phyloP scores from a whole-genome alignment of 2,797 vertebrate genomes.

The Epinephelus coioides region DNA sequence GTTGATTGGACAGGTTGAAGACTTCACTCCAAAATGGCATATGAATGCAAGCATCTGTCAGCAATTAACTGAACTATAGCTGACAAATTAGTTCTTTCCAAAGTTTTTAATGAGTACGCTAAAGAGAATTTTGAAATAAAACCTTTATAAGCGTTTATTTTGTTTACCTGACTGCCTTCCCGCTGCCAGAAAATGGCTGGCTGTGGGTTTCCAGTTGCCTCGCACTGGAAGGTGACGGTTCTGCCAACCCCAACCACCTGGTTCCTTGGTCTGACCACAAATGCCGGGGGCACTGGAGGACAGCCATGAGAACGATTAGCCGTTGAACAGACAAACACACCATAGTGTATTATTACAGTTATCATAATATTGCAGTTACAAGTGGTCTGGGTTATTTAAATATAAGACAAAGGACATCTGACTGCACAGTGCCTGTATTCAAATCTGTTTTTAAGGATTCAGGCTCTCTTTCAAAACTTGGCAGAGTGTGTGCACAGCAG shows the following conservation, averaged over 20 bases:
- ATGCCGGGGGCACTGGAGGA: slow-evolving; percentile 93
- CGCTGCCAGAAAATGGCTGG: slow-evolving; percentile 99
- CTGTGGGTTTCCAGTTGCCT: slow-evolving; percentile 97
- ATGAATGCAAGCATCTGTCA: slow-evolving; percentile 3
- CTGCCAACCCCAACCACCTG: slow-evolving; percentile 96
- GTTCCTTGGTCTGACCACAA: slow-evolving; percentile 96
- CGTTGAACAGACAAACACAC: slow-evolving; percentile 46
- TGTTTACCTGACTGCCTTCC: slow-evolving; percentile 97
- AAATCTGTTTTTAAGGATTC: slow-evolving; percentile 12
- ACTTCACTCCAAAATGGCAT: slow-evolving; percentile 9
- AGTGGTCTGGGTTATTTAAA: slow-evolving; percentile 41
- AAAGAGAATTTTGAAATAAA: slow-evolving; percentile 3
- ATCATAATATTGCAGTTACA: slow-evolving; percentile 34
- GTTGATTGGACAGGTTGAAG: background rate
- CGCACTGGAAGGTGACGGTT: slow-evolving; percentile 98
- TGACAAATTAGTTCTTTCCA: slow-evolving; percentile 2
- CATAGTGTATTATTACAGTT: slow-evolving; percentile 31
- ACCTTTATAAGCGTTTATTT: slow-evolving; percentile 10
- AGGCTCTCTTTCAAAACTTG: slow-evolving; percentile 36
- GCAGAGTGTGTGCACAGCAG: slow-evolving; percentile 26
- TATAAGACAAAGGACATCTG: slow-evolving; percentile 32
- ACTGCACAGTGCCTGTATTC: slow-evolving; percentile 19
- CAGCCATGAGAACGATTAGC: slow-evolving; percentile 53
- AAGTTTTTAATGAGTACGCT: slow-evolving; percentile 1
- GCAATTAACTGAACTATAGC: slow-evolving; percentile 1